These are phyloP conservation scores for Cryptotis parvus DNA, from an alignment of 2,113 vertebrate genomes.

Conservation along the genomic window DNA sequence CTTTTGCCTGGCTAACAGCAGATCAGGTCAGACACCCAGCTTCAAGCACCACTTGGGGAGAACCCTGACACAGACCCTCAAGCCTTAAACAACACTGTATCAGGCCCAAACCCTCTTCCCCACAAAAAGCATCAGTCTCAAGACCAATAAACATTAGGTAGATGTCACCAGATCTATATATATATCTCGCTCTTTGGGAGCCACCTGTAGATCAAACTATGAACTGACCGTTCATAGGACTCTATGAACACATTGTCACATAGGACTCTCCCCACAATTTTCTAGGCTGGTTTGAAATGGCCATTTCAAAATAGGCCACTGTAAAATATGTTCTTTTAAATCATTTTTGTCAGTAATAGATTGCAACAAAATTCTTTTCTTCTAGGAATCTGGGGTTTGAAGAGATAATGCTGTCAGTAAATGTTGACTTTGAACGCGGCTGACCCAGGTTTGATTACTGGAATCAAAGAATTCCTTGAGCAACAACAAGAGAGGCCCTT, in stretches of 20 bases:
- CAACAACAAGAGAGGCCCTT: no score
- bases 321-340: conserved; percentile 20
- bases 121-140: background rate
- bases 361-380: background rate
- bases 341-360: background rate
- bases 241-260: no score
- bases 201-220: background rate
- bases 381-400: background rate
- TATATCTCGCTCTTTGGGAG: background rate
- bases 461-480: no score
- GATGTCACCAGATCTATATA: background rate
- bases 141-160: background rate
- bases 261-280: background rate
- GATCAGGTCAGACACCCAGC: no score
- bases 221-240: fast-evolving
- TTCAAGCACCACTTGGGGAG: no score
- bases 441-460: no score
- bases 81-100: no score
- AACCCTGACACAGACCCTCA: no score
- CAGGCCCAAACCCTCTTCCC: no score
- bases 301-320: background rate
- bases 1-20: no score
- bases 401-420: no score
- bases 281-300: background rate
- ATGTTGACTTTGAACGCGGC: no score